Conservation (phyloP, 2,797 vertebrate species). For the Neosalanx taihuensis region DNA sequence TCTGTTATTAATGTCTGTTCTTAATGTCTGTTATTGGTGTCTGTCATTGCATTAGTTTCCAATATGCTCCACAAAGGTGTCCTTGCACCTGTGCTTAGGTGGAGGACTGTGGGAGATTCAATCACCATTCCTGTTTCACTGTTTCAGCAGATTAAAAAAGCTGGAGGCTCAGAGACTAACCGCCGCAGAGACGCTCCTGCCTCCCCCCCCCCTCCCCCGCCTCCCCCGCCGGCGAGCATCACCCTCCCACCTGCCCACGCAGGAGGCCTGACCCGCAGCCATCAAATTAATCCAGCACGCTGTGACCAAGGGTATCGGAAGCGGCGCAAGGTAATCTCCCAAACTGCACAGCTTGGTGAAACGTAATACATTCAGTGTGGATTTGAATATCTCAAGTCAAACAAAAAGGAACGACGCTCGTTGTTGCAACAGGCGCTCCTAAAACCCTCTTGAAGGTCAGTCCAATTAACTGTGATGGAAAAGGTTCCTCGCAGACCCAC, state of each 20-base stretch:
- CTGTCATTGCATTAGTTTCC: not conserved
- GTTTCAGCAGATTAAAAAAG: constrained; percentile 14
- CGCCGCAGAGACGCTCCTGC: not conserved
- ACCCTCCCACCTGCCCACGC: not conserved
- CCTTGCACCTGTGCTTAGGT: not conserved
- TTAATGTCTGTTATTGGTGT: too few relatives aligned
- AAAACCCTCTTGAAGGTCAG: constrained; percentile 45
- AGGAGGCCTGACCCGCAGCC: constrained; percentile 12
- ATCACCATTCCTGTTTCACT: not conserved
- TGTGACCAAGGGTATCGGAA: constrained; percentile 4
- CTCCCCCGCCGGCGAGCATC: too few relatives aligned
- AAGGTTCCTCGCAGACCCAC: constrained; percentile 18
- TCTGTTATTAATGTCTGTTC: too few relatives aligned
- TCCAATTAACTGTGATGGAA: constrained; percentile 57
- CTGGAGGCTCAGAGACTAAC: constrained; percentile 8
- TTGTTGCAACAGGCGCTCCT: constrained; percentile 12
- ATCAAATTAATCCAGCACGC: constrained; percentile 20
- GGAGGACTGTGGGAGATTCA: not conserved
- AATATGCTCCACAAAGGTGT: not conserved
- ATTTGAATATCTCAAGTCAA: constrained; percentile 27
- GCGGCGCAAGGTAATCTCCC: constrained; percentile 11
- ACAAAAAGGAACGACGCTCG: constrained; percentile 18
- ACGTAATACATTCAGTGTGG: constrained; percentile 13
- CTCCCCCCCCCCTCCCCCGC: not conserved
- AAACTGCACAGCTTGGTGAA: constrained; percentile 26